Base-by-base conservation (phyloP, 1,140 invertebrate species). In the Aphidius ervi region DNA sequence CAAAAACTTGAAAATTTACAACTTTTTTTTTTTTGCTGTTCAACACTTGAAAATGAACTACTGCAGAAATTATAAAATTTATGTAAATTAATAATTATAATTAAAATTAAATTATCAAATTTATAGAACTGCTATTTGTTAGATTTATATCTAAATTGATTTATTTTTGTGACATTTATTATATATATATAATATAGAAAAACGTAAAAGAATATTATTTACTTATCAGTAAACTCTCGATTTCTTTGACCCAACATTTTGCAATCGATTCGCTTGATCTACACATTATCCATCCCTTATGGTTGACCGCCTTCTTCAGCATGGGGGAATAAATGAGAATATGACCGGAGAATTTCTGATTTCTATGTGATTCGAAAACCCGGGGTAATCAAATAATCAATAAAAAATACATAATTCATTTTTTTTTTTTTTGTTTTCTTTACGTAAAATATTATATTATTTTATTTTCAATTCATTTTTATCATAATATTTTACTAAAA, bases 261-360 rank as follows among this genome's bases (percentile, higher is more conserved):
- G 52, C 55, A 60, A 60, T 60, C 59, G 31, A 54, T 60, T 46
- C 9, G n/a, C 23, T 45, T 60, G 31, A 60, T 60, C 52, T 60
- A 16, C 59, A 47, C 52, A 55, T 60, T 46, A 42, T n/a, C 49
- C 16, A 39, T 52, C 48, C 52, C 52, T 39, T 31, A 55, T 46
- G 23, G 10, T 55, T 53, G 50, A 53, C 59, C 42, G 47, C 31
- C 39, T 50, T 16, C 43, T 37, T 52, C 8, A n/a, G 6, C 46
- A 20, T 20, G 20, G 45, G 45, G 49, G 57, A 59, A 59, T 50
- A 41, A 52, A 43, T 49, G n/a, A 59, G 48, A 59, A 50, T 43
- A 39, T 37, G 23, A 4, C 23, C 6, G 5, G 10, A 39, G 40
- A 39, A 52, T 52, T 50, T n/a, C 23, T 43, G 16, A 57, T 57